These are phyloP conservation scores for Odocoileus hemionus DNA, from an alignment of 2,113 vertebrate species.

Conservation along the genomic window DNA sequence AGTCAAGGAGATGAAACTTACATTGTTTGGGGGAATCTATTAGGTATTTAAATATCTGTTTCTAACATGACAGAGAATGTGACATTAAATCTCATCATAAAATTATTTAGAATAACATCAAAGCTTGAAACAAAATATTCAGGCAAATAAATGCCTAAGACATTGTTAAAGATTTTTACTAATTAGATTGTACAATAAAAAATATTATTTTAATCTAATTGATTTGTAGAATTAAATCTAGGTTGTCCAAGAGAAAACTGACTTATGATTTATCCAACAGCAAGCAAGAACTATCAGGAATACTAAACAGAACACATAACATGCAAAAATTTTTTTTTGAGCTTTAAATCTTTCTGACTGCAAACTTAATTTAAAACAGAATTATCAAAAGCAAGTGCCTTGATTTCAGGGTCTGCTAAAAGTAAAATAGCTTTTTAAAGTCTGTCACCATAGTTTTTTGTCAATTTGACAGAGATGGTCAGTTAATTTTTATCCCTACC, in stretches of 20 bases:
- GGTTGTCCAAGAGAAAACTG: not conserved
- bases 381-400: conserved; percentile 57
- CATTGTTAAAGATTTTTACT: conserved; percentile 42
- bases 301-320: not conserved
- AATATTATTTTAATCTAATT: conserved; percentile 51
- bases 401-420: conserved; percentile 61
- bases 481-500: conserved; percentile 24
- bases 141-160: conserved; percentile 26
- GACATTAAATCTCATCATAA: not conserved
- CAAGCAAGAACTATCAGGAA: conserved; percentile 29
- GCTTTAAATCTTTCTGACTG: conserved; percentile 56
- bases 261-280: conserved; percentile 49
- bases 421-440: conserved; percentile 58
- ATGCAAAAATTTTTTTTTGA: conserved; percentile 35
- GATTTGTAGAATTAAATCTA: conserved; percentile 26
- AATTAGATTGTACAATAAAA: conserved; percentile 24
- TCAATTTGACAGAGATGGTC: not conserved
- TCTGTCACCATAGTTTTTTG: conserved; percentile 51
- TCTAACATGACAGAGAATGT: not conserved
- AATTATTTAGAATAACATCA: conserved; percentile 1
- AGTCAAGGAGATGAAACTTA: not conserved
- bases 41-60: not conserved
- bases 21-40: not conserved
- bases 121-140: conserved; percentile 28
- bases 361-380: conserved; percentile 58